These are phyloP conservation scores for Reticulitermes speratus DNA, from an alignment of 1,140 invertebrate genomes.

Conservation along the genomic window DNA sequence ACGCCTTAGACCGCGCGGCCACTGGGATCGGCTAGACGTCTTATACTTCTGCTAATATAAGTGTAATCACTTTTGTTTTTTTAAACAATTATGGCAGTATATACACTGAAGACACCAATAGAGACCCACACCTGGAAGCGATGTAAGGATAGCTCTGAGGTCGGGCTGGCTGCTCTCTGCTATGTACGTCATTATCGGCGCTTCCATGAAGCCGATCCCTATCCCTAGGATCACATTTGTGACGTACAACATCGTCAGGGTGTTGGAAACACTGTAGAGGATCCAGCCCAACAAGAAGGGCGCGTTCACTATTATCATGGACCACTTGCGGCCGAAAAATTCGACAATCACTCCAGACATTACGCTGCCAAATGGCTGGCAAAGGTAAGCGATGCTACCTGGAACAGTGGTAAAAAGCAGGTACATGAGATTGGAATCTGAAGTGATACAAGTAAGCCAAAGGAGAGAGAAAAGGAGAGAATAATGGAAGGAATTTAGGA, in stretches of 20 bases:
- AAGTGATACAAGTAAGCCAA: too few relatives aligned
- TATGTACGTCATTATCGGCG: slow-evolving; percentile 32
- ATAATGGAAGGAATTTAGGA: too few relatives aligned
- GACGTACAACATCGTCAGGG: slow-evolving; percentile 17
- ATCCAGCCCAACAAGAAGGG: slow-evolving; percentile 27
- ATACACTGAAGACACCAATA: neutral
- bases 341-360: slow-evolving; percentile 25
- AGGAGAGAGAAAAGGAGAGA: too few relatives aligned
- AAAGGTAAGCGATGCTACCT: slow-evolving; percentile 33
- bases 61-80: too few relatives aligned
- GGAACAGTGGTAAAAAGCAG: neutral
- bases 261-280: slow-evolving; percentile 12
- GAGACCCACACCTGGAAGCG: neutral
- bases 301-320: slow-evolving; percentile 32
- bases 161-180: slow-evolving; percentile 29
- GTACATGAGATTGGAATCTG: too few relatives aligned
- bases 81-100: too few relatives aligned
- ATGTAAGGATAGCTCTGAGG: slow-evolving; percentile 22
- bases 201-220: slow-evolving; percentile 29
- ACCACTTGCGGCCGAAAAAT: slow-evolving; percentile 23
- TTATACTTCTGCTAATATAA: too few relatives aligned
- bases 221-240: slow-evolving; percentile 24
- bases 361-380: slow-evolving; percentile 25
- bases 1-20: too few relatives aligned
- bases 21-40: too few relatives aligned